phyloP scores from a whole-genome alignment of 2,797 vertebrate species.

The Fistularia tabacaria region DNA sequence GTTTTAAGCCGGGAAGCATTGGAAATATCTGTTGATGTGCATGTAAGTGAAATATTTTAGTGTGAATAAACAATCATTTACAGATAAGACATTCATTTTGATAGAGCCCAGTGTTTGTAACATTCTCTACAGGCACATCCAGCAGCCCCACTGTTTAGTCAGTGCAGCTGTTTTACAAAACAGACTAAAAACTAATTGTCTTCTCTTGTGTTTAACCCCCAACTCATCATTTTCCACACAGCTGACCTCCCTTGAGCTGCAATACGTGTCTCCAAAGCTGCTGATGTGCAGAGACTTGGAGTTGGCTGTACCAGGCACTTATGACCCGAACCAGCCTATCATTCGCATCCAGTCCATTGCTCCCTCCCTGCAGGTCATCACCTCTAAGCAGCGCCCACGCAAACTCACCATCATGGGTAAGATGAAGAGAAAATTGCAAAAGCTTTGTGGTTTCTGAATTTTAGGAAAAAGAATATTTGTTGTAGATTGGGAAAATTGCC shows the following conservation, averaged over 20 bases:
- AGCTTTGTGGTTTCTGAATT: slow-evolving; percentile 12
- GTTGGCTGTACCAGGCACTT: slow-evolving; percentile 93
- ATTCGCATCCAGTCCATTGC: slow-evolving; percentile 98
- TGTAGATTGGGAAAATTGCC: no score
- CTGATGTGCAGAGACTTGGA: slow-evolving; percentile 97
- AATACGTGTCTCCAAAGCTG: slow-evolving; percentile 96
- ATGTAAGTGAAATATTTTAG: slow-evolving; percentile 19
- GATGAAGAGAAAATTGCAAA: slow-evolving; percentile 39
- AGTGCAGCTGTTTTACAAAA: not conserved
- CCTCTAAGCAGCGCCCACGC: slow-evolving; percentile 96
- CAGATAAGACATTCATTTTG: slow-evolving; percentile 16
- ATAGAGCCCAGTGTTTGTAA: slow-evolving; percentile 7
- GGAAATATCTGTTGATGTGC: slow-evolving; percentile 2
- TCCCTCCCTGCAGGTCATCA: slow-evolving; percentile 96
- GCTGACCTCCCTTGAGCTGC: slow-evolving; percentile 96
- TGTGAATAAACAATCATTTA: slow-evolving; percentile 14
- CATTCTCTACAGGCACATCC: slow-evolving; percentile 17
- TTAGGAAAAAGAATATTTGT: slow-evolving; percentile 27
- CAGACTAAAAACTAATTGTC: slow-evolving; percentile 29
- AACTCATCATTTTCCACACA: slow-evolving; percentile 40
- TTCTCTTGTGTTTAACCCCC: slow-evolving; percentile 7
- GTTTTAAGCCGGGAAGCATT: slow-evolving; percentile 7
- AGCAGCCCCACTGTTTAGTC: slow-evolving; percentile 11
- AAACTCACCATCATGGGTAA: slow-evolving; percentile 98
- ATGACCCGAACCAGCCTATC: slow-evolving; percentile 96